Evolutionary conservation across 2,113 vertebrate genomes (phyloP).

Genomic region (Microtus richardsoni): DNA sequence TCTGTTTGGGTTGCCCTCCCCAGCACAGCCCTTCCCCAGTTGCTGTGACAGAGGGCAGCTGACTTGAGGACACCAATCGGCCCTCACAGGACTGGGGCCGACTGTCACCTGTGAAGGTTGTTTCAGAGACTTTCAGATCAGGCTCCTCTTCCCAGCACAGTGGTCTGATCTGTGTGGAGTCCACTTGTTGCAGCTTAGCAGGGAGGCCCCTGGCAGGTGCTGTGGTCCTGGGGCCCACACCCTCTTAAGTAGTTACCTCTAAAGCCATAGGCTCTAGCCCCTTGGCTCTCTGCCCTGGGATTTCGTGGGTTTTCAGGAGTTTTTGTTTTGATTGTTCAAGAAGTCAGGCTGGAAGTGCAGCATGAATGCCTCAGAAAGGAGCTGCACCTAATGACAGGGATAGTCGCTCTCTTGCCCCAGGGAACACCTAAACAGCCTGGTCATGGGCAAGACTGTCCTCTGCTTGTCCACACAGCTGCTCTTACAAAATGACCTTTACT

Average conservation of each 20-base stretch:
- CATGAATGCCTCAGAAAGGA: not conserved
- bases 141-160: not conserved
- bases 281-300: not conserved
- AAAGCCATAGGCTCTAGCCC: not conserved
- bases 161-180: not conserved
- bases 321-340: not conserved
- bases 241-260: not conserved
- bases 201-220: not conserved
- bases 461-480: not conserved
- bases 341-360: not conserved
- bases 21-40: no score
- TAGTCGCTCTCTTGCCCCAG: not conserved
- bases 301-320: not conserved
- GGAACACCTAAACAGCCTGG: fast-evolving
- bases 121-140: not conserved
- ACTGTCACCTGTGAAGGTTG: not conserved
- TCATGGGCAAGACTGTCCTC: not conserved
- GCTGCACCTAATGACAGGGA: not conserved
- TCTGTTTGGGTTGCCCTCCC: not conserved
- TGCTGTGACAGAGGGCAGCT: not conserved
- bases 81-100: not conserved
- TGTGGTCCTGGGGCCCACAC: fast-evolving
- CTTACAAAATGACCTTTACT: not conserved
- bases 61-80: not conserved
- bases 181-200: not conserved